Percentiles rank a stretch among this genome's conserved stretches.
phyloP scores from a whole-genome alignment of 2,113 vertebrate genomes.

The Pavo muticus region DNA sequence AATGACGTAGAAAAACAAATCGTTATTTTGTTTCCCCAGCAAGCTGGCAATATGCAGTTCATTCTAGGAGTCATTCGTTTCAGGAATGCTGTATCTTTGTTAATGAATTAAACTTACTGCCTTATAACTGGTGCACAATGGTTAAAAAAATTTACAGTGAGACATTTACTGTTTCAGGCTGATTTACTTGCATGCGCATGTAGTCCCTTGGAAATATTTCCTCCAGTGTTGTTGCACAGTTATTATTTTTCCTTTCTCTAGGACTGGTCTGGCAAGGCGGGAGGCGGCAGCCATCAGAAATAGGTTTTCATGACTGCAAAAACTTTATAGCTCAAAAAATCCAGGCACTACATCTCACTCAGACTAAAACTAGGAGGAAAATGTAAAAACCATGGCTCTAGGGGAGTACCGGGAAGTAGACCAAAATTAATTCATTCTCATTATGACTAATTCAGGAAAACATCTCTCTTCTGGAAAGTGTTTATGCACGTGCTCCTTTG shows the following conservation, averaged over 20 bases:
- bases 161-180: background rate
- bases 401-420: constrained; percentile 19
- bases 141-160: constrained; percentile 57
- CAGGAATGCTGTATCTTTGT: background rate
- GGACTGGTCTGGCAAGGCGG: background rate
- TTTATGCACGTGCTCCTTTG: constrained; percentile 8
- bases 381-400: constrained; percentile 5
- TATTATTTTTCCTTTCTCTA: constrained; percentile 25
- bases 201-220: constrained; percentile 33
- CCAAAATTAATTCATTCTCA: constrained; percentile 49
- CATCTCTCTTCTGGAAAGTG: background rate
- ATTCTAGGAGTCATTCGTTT: background rate
- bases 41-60: constrained; percentile 39
- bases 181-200: background rate
- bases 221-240: constrained; percentile 39
- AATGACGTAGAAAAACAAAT: constrained; percentile 54
- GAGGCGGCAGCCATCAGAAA: background rate
- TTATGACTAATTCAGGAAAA: constrained; percentile 40
- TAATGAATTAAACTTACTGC: constrained; percentile 28
- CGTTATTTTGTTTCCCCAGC: constrained; percentile 52
- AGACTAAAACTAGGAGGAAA: background rate
- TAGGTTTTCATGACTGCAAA: background rate
- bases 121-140: constrained; percentile 12
- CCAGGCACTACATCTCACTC: background rate
- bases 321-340: background rate